Percentiles rank a stretch among this genome's conserved stretches.
These are phyloP conservation scores for Ibidorhyncha struthersii DNA, from an alignment of 2,113 vertebrate genomes.

Conservation along the genomic window DNA sequence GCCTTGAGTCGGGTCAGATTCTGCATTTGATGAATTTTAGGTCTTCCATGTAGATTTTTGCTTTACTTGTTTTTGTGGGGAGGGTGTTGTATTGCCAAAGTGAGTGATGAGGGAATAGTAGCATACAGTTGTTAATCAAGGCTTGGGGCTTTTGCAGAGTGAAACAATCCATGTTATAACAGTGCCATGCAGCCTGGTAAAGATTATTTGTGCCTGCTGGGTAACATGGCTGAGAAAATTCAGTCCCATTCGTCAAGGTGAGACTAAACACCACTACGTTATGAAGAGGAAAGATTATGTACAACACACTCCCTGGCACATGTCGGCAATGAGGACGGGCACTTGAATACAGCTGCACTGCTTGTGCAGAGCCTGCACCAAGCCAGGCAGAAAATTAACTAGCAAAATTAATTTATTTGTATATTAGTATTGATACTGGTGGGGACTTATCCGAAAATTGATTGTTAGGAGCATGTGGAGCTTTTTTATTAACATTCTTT, in stretches of 20 bases:
- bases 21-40: constrained; percentile 48
- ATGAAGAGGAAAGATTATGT: not conserved
- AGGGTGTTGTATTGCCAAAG: constrained; percentile 60
- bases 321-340: not conserved
- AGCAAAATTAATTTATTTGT: constrained; percentile 59
- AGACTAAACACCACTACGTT: not conserved
- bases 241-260: not conserved
- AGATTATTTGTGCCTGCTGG: constrained; percentile 34
- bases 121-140: constrained; percentile 26
- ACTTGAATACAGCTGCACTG: not conserved
- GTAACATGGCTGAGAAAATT: constrained; percentile 21
- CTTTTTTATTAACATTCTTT: constrained; percentile 66
- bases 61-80: constrained; percentile 57
- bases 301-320: constrained; percentile 20
- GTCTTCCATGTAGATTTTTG: constrained; percentile 68
- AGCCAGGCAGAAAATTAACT: constrained; percentile 43
- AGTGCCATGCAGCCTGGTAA: constrained; percentile 26
- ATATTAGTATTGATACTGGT: constrained; percentile 56
- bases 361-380: constrained; percentile 31
- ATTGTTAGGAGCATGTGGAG: constrained; percentile 60
- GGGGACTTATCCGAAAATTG: constrained; percentile 14
- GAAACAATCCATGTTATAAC: constrained; percentile 23
- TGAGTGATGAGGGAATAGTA: constrained; percentile 37
- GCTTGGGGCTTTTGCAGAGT: constrained; percentile 42
- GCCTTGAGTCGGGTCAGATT: constrained; percentile 5